Evolutionary conservation across 2,888 invertebrate genomes (phyloP).

Genomic region (Drosophila suboccidentalis): DNA sequence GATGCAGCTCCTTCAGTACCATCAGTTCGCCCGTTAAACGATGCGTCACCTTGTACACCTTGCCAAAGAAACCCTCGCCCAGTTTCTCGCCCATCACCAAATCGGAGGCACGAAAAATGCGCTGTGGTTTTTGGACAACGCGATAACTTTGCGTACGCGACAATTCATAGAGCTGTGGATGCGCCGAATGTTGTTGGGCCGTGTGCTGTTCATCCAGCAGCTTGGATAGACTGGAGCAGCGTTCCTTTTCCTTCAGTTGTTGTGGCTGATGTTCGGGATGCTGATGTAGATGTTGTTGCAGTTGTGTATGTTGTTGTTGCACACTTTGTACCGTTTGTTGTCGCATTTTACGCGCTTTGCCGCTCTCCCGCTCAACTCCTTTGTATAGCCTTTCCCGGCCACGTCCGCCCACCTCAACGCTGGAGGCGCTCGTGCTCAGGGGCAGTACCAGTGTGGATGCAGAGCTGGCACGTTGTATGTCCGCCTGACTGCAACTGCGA

Average conservation of each 20-base stretch:
- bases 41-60: conserved; percentile 96
- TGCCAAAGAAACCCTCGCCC: conserved; percentile 97
- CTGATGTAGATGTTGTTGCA: conserved; percentile 64
- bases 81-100: conserved; percentile 94
- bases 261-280: conserved; percentile 17
- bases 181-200: conserved; percentile 76
- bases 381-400: conserved; percentile 83
- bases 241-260: conserved; percentile 90
- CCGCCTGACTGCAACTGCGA: conserved; percentile 87
- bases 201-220: conserved; percentile 90
- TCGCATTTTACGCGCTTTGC: conserved; percentile 88
- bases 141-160: conserved; percentile 95
- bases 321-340: conserved; percentile 54
- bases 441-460: conserved; percentile 80
- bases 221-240: conserved; percentile 94
- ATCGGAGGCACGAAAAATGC: conserved; percentile 96
- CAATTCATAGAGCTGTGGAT: conserved; percentile 88
- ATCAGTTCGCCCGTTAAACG: conserved; percentile 96
- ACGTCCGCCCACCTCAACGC: conserved; percentile 77
- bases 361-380: conserved; percentile 82
- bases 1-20: conserved; percentile 97
- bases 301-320: conserved; percentile 18
- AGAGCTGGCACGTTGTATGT: conserved; percentile 76
- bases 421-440: conserved; percentile 81
- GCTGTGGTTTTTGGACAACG: conserved; percentile 87